Conservation (phyloP, 2,888 invertebrate genomes). For the Ypsolopha scabrella region DNA sequence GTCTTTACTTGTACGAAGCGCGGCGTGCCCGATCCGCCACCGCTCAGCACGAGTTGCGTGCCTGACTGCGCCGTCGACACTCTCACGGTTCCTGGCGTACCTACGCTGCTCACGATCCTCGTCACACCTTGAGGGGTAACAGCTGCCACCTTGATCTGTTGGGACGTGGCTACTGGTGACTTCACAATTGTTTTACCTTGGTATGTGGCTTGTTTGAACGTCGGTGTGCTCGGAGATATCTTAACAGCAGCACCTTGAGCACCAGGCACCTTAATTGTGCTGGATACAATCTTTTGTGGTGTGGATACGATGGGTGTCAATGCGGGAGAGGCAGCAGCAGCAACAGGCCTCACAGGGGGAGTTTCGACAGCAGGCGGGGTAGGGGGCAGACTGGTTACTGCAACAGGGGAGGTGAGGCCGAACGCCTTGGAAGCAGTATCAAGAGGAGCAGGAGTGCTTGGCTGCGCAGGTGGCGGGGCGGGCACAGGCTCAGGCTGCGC, state of each 20-base stretch:
- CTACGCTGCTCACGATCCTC: constrained; percentile 51
- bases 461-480: constrained; percentile 42
- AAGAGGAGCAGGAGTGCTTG: constrained; percentile 33
- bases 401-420: constrained; percentile 39
- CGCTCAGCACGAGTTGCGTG: constrained; percentile 47
- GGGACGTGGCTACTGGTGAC: constrained; percentile 42
- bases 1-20: constrained; percentile 59
- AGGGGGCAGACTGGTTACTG: constrained; percentile 19
- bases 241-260: constrained; percentile 40
- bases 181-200: constrained; percentile 40
- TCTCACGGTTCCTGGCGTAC: constrained; percentile 40
- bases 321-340: constrained; percentile 33
- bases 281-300: constrained; percentile 47
- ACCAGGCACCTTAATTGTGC: constrained; percentile 34
- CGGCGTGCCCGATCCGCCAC: constrained; percentile 38
- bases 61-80: constrained; percentile 50
- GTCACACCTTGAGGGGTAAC: constrained; percentile 57
- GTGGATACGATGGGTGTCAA: constrained; percentile 34
- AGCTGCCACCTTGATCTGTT: constrained; percentile 54
- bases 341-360: constrained; percentile 25
- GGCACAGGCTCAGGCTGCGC: constrained; percentile 50
- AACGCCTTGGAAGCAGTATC: constrained; percentile 46
- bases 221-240: constrained; percentile 46
- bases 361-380: constrained; percentile 17
- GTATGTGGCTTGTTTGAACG: constrained; percentile 44